Percentiles rank a stretch among this genome's conserved stretches.
Evolutionary conservation across 1,140 invertebrate species (phyloP).

Genomic region (Sarcophaga peregrina): DNA sequence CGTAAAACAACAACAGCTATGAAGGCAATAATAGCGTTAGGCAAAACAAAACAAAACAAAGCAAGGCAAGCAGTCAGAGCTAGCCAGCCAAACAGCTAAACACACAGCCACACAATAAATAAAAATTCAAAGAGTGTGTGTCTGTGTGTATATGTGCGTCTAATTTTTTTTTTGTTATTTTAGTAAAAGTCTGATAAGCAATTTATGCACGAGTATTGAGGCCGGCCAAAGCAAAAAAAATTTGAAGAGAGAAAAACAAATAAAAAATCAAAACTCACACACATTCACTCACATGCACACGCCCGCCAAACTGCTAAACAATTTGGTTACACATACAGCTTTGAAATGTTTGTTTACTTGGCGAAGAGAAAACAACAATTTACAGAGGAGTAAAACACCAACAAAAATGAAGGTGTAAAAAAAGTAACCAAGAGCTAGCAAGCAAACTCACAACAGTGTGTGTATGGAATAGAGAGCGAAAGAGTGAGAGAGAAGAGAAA

Average conservation of each 20-base stretch:
- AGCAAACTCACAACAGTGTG: too few relatives aligned
- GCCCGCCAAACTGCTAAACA: too few relatives aligned
- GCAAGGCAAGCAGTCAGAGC: constrained; percentile 11
- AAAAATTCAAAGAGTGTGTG: background rate
- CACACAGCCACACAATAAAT: background rate
- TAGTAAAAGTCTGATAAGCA: constrained; percentile 9
- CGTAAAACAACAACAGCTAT: background rate
- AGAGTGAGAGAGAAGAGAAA: too few relatives aligned
- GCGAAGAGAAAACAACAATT: background rate
- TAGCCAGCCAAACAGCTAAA: background rate
- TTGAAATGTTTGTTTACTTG: too few relatives aligned
- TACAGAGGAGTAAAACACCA: background rate
- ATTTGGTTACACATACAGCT: too few relatives aligned
- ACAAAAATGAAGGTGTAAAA: background rate
- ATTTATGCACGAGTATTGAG: constrained; percentile 38
- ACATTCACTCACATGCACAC: background rate
- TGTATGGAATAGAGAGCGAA: too few relatives aligned
- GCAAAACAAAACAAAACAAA: background rate
- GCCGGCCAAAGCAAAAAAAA: constrained; percentile 36
- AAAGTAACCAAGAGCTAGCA: too few relatives aligned
- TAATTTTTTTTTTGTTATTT: background rate
- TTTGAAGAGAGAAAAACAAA: background rate
- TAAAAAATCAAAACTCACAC: background rate
- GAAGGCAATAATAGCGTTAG: too few relatives aligned
- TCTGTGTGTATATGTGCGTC: too few relatives aligned